These are phyloP conservation scores for Odocoileus virginianus DNA, from an alignment of 2,113 vertebrate genomes.

Conservation along the genomic window DNA sequence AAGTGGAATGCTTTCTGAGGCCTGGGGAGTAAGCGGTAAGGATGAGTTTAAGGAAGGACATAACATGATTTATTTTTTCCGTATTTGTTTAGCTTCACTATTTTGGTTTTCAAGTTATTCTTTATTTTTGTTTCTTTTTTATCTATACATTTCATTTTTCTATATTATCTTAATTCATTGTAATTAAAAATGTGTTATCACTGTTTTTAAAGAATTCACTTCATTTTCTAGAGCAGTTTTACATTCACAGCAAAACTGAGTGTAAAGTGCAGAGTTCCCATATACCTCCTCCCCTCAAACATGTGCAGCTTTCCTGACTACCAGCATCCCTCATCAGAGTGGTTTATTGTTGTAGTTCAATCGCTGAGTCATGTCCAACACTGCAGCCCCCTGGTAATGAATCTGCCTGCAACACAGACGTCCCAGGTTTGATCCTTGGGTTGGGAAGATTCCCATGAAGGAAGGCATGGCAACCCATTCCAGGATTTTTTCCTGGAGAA, in stretches of 20 bases:
- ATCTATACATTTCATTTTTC: neutral
- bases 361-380: neutral
- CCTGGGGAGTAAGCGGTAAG: neutral
- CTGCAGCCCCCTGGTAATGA: neutral
- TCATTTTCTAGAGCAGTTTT: neutral
- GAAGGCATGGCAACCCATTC: neutral
- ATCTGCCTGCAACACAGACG: neutral
- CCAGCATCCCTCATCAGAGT: neutral
- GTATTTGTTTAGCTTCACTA: neutral
- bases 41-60: neutral
- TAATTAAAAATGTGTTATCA: neutral
- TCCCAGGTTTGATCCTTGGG: neutral
- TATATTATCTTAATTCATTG: neutral
- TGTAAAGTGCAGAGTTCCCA: neutral
- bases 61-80: neutral
- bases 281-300: rapidly evolving
- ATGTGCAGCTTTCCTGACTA: neutral
- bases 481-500: neutral
- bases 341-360: neutral
- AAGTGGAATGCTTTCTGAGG: neutral
- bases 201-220: neutral
- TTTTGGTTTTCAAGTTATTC: neutral
- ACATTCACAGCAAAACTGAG: neutral
- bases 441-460: neutral
- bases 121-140: neutral